These are phyloP conservation scores for Urocyon cinereoargenteus DNA, from an alignment of 2,797 vertebrate species.

Conservation along the genomic window DNA sequence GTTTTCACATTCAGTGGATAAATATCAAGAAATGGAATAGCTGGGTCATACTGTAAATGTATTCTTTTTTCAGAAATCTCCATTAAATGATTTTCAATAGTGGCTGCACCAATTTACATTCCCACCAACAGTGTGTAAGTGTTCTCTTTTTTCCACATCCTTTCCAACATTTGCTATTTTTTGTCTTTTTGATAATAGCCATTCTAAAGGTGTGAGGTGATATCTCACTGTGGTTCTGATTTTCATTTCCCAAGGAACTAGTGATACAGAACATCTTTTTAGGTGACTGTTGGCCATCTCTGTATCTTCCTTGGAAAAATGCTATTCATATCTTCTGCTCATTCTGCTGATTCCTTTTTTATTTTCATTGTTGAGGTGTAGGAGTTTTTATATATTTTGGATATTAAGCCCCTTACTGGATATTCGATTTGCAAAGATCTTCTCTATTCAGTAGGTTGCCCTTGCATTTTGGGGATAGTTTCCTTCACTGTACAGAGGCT, in stretches of 20 bases:
- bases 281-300: not conserved
- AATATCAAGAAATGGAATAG: not conserved
- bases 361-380: not conserved
- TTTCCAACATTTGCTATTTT: not conserved
- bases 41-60: not conserved
- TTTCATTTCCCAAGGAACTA: not conserved
- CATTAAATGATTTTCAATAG: not conserved
- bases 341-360: not conserved
- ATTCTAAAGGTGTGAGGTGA: not conserved
- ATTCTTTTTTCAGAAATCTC: not conserved
- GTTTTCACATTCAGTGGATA: not conserved
- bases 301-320: not conserved
- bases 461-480: not conserved
- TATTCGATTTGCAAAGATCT: not conserved
- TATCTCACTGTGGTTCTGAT: not conserved
- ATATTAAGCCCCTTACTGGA: not conserved
- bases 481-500: not conserved
- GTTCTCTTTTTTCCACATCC: not conserved
- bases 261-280: not conserved
- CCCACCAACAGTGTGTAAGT: not conserved
- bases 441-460: not conserved
- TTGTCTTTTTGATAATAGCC: not conserved
- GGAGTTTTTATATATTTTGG: not conserved
- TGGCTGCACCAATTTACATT: not conserved
- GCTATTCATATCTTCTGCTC: not conserved